phyloP scores from a whole-genome alignment of 2,113 vertebrate species.

The Eurypyga helias region DNA sequence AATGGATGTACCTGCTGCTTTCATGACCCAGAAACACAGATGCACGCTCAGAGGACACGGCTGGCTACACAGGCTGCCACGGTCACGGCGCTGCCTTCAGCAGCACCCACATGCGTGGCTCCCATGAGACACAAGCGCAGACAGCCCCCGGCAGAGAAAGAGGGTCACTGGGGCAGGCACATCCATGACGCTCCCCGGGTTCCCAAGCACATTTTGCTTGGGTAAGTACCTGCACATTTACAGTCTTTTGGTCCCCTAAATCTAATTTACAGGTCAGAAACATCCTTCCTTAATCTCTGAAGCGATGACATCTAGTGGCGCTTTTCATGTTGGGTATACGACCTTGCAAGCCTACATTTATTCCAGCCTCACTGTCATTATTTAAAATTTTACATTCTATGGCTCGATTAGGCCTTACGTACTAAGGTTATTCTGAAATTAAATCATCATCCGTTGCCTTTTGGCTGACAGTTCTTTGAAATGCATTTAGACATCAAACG shows the following conservation, averaged over 20 bases:
- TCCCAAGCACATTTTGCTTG: not conserved
- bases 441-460: not conserved
- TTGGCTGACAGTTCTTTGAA: not conserved
- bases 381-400: not conserved
- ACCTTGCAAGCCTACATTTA: not conserved
- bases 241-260: not conserved
- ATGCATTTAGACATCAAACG: not conserved
- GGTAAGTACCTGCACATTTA: not conserved
- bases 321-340: not conserved
- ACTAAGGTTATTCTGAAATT: not conserved
- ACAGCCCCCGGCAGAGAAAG: not conserved
- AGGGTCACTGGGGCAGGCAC: not conserved
- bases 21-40: not conserved
- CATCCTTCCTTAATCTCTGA: not conserved
- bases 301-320: conserved; percentile 55
- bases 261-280: not conserved
- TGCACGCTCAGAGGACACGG: not conserved
- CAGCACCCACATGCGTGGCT: not conserved
- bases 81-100: not conserved
- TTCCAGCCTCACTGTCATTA: not conserved
- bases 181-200: not conserved
- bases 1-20: not conserved
- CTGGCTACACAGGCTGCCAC: not conserved
- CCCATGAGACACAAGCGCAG: not conserved
- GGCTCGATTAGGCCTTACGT: not conserved